Conservation (phyloP, 2,797 vertebrate species). For the Ctenosaura bakeri region DNA sequence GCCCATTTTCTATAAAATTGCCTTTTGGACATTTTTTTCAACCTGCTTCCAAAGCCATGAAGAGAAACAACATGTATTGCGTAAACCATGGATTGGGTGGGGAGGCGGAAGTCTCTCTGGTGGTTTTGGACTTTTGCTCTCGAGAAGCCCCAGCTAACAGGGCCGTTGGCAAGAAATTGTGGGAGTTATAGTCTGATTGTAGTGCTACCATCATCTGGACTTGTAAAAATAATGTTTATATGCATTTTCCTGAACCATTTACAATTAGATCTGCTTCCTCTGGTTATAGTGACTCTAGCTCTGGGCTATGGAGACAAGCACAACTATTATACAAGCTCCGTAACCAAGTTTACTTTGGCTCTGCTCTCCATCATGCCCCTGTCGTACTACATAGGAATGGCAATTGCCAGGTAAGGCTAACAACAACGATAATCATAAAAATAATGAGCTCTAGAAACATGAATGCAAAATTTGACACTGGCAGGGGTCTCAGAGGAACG, state of each 20-base stretch:
- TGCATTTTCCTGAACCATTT: constrained; percentile 27
- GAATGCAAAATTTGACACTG: neutral
- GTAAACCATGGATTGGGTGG: too few species aligned
- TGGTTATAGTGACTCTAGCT: constrained; percentile 87
- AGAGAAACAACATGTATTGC: too few species aligned
- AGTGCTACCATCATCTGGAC: too few species aligned
- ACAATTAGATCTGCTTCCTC: constrained; percentile 84
- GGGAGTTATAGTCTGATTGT: too few species aligned
- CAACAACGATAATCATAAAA: rapidly evolving
- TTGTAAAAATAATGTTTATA: neutral
- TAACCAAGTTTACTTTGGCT: constrained; percentile 86
- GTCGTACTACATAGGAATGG: constrained; percentile 94
- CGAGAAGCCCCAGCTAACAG: too few species aligned
- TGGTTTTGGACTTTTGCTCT: too few species aligned
- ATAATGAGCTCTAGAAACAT: neutral
- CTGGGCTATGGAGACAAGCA: constrained; percentile 87
- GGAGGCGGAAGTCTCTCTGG: too few species aligned
- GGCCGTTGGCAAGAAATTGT: too few species aligned
- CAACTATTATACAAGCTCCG: constrained; percentile 83
- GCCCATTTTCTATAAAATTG: too few species aligned
- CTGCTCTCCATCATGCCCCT: constrained; percentile 89
- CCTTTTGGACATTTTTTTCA: too few species aligned
- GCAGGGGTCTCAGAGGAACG: neutral
- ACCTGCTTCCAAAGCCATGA: too few species aligned
- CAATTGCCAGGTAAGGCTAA: constrained; percentile 87